Evolutionary conservation across 2,888 invertebrate genomes (phyloP), one percentile per base, ranked within the genome.

Genomic region (Microdon myrmicae): DNA sequence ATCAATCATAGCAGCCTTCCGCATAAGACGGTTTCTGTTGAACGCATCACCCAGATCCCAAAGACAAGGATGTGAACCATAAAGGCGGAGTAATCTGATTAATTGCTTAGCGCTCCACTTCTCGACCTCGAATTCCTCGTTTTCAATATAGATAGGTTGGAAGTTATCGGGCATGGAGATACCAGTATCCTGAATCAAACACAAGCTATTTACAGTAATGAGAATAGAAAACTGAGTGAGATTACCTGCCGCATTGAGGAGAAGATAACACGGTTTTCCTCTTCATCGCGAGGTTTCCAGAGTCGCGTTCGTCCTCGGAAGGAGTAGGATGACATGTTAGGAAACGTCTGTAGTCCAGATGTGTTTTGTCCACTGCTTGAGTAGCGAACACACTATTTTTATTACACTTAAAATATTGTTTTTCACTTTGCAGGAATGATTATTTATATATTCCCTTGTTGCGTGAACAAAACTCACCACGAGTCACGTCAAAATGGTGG

Each of bases 41-140:
- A 68, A 68, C 7, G 67, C 54, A 38, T 71, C 68, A 3, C 49
- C 23, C 5, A 60, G 45, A 48, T 72, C 71, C 71, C 72, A 72
- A 1, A 73, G 67, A 9, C 72, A 72, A 0, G 69, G 69, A 54
- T 72, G 72, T 0, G 68, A 70, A 1, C 68, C 71, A 35, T 72
- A 73, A 3, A 72, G 53, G 2, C 70, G 68, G 7, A 73, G 37
- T 4, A 73, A 49, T 16, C 68, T 68, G 28, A 70, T 68, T 10
- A 70, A 39, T 14, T 71, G 67, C 9, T 68, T 51, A 0, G 69
- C 25, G 7, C 66, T 67, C 72, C 71, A 72, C 25, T 71, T 72
- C 44, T 70, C 69, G 3, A 69, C 64, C 20, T 67, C 67, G 22
- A 49, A 53, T 20, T 69, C 69, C 8, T 66, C 66, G 41, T 71